Percentiles rank a stretch among this genome's conserved stretches.
Evolutionary conservation across 2,113 vertebrate species (phyloP).

Genomic region (Pelecanoides urinatrix): DNA sequence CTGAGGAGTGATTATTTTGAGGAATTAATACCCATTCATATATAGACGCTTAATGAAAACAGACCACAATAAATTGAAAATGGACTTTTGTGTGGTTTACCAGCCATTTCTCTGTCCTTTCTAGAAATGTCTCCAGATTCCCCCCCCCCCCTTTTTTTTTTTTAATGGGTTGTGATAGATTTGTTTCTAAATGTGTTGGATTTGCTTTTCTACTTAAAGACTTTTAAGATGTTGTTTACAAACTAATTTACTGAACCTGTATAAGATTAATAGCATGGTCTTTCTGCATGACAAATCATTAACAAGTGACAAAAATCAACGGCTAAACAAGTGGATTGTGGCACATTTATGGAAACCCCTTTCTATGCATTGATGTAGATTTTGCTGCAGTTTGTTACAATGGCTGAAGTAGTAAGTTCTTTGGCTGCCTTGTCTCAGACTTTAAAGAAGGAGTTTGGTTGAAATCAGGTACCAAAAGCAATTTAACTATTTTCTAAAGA

Average conservation of each 20-base stretch:
- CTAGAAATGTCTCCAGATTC: not conserved
- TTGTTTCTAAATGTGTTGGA: not conserved
- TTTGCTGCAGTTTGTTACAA: not conserved
- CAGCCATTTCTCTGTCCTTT: not conserved
- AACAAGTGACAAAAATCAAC: conserved; percentile 19
- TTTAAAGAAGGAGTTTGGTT: not conserved
- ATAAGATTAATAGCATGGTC: not conserved
- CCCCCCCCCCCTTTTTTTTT: not conserved
- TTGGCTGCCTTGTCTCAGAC: not conserved
- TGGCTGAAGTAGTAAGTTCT: not conserved
- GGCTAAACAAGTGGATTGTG: not conserved
- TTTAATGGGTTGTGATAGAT: not conserved
- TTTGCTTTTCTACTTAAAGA: conserved; percentile 53
- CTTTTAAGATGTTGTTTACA: not conserved
- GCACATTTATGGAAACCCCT: not conserved
- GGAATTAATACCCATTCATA: not conserved
- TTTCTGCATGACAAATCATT: conserved; percentile 31
- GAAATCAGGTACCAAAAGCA: not conserved
- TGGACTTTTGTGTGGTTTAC: not conserved
- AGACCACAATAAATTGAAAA: not conserved
- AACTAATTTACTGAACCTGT: conserved; percentile 13
- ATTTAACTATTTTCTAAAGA: not conserved
- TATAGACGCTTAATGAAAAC: not conserved
- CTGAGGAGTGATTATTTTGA: not conserved
- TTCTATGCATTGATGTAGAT: not conserved